Conservation (phyloP, 30 jellyfish, hydroid and myxozoan genomes). For the Catostylus mosaicus region DNA sequence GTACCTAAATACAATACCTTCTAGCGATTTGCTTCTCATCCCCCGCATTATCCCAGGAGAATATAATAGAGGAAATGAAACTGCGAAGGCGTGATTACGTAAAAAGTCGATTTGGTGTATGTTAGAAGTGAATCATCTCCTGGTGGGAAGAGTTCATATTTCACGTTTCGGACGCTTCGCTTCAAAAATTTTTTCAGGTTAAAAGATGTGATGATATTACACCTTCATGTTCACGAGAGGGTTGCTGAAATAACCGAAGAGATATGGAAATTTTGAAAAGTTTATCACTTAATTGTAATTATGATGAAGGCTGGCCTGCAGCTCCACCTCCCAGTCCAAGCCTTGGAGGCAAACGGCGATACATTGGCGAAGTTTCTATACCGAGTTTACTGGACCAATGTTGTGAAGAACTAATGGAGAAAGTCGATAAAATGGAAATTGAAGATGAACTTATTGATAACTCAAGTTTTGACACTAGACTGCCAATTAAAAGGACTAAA, state of each 20-base stretch:
- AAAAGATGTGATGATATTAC: neutral
- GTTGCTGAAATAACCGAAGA: neutral
- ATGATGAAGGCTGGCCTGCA: constrained; percentile 72
- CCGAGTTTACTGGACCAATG: constrained; percentile 62
- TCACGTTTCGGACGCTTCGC: constrained; percentile 13
- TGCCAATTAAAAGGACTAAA: constrained; percentile 60
- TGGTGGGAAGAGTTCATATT: constrained; percentile 51
- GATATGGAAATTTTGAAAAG: constrained; percentile 32
- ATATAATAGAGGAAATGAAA: neutral
- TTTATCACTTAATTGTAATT: constrained; percentile 5
- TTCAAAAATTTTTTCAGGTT: neutral
- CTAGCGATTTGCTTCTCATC: neutral
- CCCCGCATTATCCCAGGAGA: neutral
- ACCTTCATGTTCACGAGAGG: neutral
- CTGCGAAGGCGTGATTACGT: constrained; percentile 13
- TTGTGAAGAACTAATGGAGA: constrained; percentile 73
- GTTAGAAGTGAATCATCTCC: constrained; percentile 25
- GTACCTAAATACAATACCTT: constrained; percentile 2
- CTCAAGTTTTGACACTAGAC: constrained; percentile 7
- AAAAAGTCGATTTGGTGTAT: constrained; percentile 2
- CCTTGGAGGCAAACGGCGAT: constrained; percentile 75
- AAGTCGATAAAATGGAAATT: constrained; percentile 64
- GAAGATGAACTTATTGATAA: constrained; percentile 18
- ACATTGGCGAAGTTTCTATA: constrained; percentile 42
- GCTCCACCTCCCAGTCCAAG: constrained; percentile 93